Conservation (phyloP, 64 coral and sea anemone species). For the Pocillopora verrucosa region DNA sequence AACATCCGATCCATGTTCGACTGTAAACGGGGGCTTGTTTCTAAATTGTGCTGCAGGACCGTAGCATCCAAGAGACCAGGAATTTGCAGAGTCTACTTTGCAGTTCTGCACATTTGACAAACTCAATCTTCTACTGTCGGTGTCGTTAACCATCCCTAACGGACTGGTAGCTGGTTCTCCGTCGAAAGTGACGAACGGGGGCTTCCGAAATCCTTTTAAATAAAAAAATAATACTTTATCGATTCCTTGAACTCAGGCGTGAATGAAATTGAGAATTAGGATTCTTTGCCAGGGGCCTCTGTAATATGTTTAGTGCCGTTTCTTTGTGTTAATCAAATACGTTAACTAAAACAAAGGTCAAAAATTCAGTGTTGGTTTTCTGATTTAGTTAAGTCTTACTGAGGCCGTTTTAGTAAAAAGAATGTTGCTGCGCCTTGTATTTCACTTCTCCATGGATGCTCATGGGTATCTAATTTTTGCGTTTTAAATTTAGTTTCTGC, state of each 20-base stretch:
- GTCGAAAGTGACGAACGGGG: neutral
- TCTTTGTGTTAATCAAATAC: no score
- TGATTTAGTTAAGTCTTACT: no score
- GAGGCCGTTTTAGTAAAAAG: no score
- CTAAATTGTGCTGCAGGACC: neutral
- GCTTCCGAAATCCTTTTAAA: neutral
- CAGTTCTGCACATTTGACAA: neutral
- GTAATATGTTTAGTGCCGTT: no score
- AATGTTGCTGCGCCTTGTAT: no score
- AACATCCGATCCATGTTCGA: neutral
- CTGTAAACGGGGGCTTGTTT: neutral
- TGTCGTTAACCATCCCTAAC: neutral
- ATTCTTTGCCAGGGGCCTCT: no score
- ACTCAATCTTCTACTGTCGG: neutral
- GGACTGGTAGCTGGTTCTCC: neutral
- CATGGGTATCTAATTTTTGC: no score
- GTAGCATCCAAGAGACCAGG: neutral
- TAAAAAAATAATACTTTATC: neutral
- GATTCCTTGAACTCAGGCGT: neutral
- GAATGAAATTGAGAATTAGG: no score
- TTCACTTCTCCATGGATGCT: no score
- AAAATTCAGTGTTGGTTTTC: no score
- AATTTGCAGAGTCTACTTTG: neutral
- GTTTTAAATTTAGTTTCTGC: no score
- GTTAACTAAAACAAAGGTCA: no score